Evolutionary conservation across 2,797 vertebrate genomes (phyloP), one percentile per base, ranked within the genome.

Genomic region (Rhinatrema bivittatum): DNA sequence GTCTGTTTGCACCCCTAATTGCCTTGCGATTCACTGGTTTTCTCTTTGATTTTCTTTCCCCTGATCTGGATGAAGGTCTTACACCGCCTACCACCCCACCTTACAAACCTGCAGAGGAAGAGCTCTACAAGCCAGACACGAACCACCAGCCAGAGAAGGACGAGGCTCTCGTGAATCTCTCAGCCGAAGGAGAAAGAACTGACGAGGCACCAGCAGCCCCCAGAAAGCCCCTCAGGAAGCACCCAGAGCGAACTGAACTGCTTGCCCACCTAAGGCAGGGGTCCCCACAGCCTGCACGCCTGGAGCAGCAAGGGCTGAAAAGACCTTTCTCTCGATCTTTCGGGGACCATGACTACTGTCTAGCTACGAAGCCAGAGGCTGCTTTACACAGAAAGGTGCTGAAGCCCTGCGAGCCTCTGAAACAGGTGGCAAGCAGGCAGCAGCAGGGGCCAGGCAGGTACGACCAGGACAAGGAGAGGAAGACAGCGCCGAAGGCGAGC

Each of bases 301-400:
- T 65, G 1, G 58, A 78, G 24, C 76, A 76, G 11, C 76, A 67
- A 23, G 68, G 63, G 1, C 63, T 66, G 45, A 87, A 84, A 59
- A 51, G 75, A 18, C 79, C 79, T 29, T 85, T 83, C 60, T 82
- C 77, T 45, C 70, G 78, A 25, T 80, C 78, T 28, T 98, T 96
- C 1, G 93, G 96, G 36, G 96, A 99, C 78, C 96, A 99, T 1
- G 95, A 99, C 76, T 99, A 99, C 82, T 99, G 96, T 73, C 87
- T 84, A 72, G 77, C 86, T 61, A 67, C 74, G 52, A 85, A 72
- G 50, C 67, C 84, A 0, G 84, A 85, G 39, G 56, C 68, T 0
- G 1, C 63, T 22, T 63, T 84, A 39, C 82, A 84, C 54, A 77
- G 79, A 57, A 85, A 85, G 65, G 69, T 79, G 60, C 68, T 84